These are phyloP conservation scores for Erpobdella octoculata DNA, from an alignment of 2,888 invertebrate genomes.

Conservation along the genomic window DNA sequence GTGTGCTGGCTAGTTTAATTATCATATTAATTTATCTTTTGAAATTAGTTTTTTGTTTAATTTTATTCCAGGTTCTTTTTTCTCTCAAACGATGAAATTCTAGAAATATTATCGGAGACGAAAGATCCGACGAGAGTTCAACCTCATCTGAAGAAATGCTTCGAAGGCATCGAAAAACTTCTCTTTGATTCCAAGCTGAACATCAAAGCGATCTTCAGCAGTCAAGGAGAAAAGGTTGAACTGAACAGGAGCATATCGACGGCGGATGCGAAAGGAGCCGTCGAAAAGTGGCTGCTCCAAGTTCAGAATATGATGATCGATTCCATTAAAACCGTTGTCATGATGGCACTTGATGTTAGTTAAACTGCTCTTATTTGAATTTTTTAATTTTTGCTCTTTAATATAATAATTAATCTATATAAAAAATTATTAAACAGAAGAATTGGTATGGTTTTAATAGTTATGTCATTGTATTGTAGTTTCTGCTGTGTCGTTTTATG, in stretches of 20 bases:
- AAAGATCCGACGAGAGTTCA: slow-evolving; percentile 53
- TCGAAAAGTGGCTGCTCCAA: slow-evolving; percentile 75
- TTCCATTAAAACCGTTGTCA: slow-evolving; percentile 63
- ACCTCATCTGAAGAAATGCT: slow-evolving; percentile 53
- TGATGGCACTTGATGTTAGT: slow-evolving; percentile 57
- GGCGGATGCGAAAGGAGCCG: slow-evolving; percentile 67
- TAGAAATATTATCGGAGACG: slow-evolving; percentile 53
- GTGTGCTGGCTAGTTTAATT: too few species aligned
- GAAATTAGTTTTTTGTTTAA: too few species aligned
- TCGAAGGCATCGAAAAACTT: slow-evolving; percentile 68
- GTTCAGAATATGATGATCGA: slow-evolving; percentile 74
- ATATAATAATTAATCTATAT: background rate
- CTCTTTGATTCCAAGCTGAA: slow-evolving; percentile 79
- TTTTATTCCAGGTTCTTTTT: slow-evolving; percentile 53
- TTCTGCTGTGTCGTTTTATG: background rate
- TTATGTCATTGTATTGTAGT: background rate
- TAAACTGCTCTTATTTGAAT: slow-evolving; percentile 29
- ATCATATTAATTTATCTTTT: too few species aligned
- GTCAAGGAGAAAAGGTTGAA: slow-evolving; percentile 67
- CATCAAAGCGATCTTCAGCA: slow-evolving; percentile 78
- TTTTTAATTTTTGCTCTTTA: background rate
- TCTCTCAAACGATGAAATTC: slow-evolving; percentile 53
- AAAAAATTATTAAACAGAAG: background rate
- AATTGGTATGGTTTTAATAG: background rate
- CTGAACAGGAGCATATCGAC: slow-evolving; percentile 61